A percentile compares a stretch with the other conserved stretches of the same genome.
phyloP scores from a whole-genome alignment of 30 jellyfish, hydroid and myxozoan species.

The Mastigias papua region DNA sequence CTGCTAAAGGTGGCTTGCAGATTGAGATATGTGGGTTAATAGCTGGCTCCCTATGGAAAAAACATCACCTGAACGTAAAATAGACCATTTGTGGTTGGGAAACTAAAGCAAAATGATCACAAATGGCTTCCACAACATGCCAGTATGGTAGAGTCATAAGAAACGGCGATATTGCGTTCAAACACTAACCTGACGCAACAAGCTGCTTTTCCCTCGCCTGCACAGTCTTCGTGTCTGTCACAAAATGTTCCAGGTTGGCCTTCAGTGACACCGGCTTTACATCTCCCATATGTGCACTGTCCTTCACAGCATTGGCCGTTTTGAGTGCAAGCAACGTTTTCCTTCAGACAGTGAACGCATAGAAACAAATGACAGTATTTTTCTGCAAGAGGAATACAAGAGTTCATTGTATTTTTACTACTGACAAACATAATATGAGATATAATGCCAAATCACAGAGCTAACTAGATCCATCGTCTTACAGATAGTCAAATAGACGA shows the following conservation, averaged over 20 bases:
- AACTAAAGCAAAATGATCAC: no score
- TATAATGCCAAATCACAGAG: background rate
- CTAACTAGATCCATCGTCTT: no score
- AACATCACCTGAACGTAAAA: background rate
- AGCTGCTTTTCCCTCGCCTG: slow-evolving; percentile 98
- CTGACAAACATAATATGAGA: background rate
- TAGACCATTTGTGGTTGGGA: background rate
- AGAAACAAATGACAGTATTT: slow-evolving; percentile 94
- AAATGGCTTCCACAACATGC: no score
- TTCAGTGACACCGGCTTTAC: slow-evolving; percentile 95
- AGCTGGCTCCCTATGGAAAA: slow-evolving; percentile 89
- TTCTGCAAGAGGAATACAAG: slow-evolving; percentile 56
- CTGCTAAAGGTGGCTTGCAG: slow-evolving; percentile 97
- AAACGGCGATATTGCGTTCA: background rate
- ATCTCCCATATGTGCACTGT: slow-evolving; percentile 95
- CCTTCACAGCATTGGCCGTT: slow-evolving; percentile 99
- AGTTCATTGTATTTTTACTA: background rate
- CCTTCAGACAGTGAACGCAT: slow-evolving; percentile 98
- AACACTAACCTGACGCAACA: slow-evolving; percentile 89
- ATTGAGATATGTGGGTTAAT: slow-evolving; percentile 93
- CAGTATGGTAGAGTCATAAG: background rate
- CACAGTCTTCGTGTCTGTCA: slow-evolving; percentile 98
- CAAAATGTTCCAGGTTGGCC: slow-evolving; percentile 98
- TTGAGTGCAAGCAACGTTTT: slow-evolving; percentile 97
- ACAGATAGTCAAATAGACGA: no score